A percentile compares a stretch with the other conserved stretches of the same genome.
Evolutionary conservation across 2,888 invertebrate species (phyloP).

Genomic region (Craniophora ligustri): DNA sequence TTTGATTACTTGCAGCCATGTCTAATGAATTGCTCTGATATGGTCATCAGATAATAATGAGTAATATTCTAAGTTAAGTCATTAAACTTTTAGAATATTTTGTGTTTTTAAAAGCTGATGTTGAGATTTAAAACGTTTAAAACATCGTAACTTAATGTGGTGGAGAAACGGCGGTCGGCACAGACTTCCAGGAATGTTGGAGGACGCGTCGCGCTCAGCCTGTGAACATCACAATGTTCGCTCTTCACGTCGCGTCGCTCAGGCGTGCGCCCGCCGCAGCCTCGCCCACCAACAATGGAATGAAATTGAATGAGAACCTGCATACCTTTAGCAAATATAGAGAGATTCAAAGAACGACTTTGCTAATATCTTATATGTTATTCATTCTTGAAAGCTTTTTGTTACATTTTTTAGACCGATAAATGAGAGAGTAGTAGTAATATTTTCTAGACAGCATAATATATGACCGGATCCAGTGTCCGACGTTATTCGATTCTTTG

Average conservation of each 20-base stretch:
- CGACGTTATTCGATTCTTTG: constrained; percentile 69
- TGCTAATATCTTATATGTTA: constrained; percentile 47
- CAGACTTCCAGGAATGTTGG: constrained; percentile 66
- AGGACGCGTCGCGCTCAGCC: constrained; percentile 35
- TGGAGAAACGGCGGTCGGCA: constrained; percentile 57
- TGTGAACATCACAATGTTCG: constrained; percentile 29
- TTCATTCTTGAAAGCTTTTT: constrained; percentile 30
- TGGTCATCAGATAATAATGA: constrained; percentile 41
- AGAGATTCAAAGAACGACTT: constrained; percentile 21
- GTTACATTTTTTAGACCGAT: constrained; percentile 13
- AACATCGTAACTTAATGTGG: constrained; percentile 62
- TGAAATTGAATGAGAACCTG: constrained; percentile 64
- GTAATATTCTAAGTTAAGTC: too few species aligned
- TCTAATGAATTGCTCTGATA: constrained; percentile 41
- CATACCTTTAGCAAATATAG: constrained; percentile 44
- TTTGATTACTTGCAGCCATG: constrained; percentile 47
- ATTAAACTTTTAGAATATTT: too few species aligned
- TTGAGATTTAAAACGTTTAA: too few species aligned
- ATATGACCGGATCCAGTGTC: constrained; percentile 62
- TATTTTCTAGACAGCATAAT: constrained; percentile 50
- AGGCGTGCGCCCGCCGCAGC: too few species aligned
- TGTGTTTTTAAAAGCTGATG: too few species aligned
- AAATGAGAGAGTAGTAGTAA: constrained; percentile 12
- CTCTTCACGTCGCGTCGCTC: constrained; percentile 33
- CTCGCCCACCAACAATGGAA: constrained; percentile 59